Evolutionary conservation across 2,888 invertebrate genomes (phyloP).

Genomic region (Flabesymbios commensalis): DNA sequence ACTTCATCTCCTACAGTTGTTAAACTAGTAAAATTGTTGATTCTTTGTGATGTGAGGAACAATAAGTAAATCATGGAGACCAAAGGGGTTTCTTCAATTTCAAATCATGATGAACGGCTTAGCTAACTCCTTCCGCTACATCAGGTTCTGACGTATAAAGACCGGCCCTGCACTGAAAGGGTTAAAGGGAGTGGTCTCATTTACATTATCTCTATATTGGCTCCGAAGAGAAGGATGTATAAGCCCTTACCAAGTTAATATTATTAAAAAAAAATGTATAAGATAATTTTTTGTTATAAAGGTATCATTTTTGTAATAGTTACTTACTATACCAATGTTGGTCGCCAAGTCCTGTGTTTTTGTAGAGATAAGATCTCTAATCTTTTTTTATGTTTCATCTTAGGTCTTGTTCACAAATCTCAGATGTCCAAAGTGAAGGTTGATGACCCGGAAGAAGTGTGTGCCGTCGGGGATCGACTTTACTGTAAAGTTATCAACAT

Average conservation of each 20-base stretch:
- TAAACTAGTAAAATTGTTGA: background rate
- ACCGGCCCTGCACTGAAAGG: too few relatives aligned
- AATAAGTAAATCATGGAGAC: too few relatives aligned
- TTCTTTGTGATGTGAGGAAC: background rate
- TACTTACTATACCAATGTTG: background rate
- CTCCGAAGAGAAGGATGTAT: too few relatives aligned
- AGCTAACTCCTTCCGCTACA: too few relatives aligned
- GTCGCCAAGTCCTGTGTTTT: background rate
- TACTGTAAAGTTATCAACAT: slow-evolving; percentile 55
- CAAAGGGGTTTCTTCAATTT: too few relatives aligned
- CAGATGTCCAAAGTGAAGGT: slow-evolving; percentile 52
- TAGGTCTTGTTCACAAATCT: slow-evolving; percentile 56
- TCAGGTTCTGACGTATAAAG: too few relatives aligned
- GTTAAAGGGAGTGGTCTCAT: too few relatives aligned
- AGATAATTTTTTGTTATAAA: too few relatives aligned
- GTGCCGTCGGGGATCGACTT: slow-evolving; percentile 47
- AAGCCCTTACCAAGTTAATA: too few relatives aligned
- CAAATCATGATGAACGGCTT: too few relatives aligned
- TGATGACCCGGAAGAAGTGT: slow-evolving; percentile 54
- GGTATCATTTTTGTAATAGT: slow-evolving; percentile 1
- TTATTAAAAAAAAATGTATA: too few relatives aligned
- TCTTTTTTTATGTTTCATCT: slow-evolving; percentile 1
- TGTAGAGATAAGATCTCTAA: background rate
- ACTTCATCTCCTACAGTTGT: background rate
- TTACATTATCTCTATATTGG: too few relatives aligned